These are phyloP conservation scores for Melanotaenia parkinsoni DNA, from an alignment of 2,797 vertebrate genomes.

Conservation along the genomic window DNA sequence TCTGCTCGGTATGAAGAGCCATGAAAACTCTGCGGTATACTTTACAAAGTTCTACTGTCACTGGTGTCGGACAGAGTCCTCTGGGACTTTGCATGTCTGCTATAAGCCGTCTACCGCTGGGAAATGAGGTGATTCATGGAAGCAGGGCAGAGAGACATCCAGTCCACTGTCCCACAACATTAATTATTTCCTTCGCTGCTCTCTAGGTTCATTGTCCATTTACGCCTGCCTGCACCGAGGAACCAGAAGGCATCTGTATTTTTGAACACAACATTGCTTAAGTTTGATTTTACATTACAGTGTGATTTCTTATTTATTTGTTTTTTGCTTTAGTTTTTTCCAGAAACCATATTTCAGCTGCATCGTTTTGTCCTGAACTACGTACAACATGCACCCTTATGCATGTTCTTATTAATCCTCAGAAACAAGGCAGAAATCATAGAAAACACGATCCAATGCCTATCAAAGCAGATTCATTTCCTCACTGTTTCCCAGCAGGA, in stretches of 20 bases:
- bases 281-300: not conserved
- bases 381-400: constrained; percentile 5
- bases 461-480: not conserved
- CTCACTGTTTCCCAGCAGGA: constrained; percentile 11
- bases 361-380: not conserved
- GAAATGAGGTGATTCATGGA: not conserved
- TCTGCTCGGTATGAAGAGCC: not conserved
- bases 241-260: not conserved
- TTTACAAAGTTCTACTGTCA: constrained; percentile 17
- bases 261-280: not conserved
- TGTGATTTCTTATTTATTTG: not conserved
- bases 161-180: constrained; percentile 19
- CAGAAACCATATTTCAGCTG: not conserved
- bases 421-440: constrained; percentile 31
- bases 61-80: not conserved
- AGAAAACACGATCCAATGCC: not conserved
- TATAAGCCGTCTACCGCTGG: constrained; percentile 23
- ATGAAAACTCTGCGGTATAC: constrained; percentile 7
- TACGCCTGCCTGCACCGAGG: not conserved
- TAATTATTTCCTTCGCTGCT: constrained; percentile 37
- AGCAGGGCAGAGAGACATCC: constrained; percentile 14
- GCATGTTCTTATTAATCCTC: constrained; percentile 18
- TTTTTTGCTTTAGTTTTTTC: constrained; percentile 11
- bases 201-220: constrained; percentile 10
- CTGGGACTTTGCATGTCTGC: not conserved